Evolutionary conservation across 2,113 vertebrate species (phyloP), one percentile per base, ranked within the genome.

Genomic region (Eudyptes chrysolophus): DNA sequence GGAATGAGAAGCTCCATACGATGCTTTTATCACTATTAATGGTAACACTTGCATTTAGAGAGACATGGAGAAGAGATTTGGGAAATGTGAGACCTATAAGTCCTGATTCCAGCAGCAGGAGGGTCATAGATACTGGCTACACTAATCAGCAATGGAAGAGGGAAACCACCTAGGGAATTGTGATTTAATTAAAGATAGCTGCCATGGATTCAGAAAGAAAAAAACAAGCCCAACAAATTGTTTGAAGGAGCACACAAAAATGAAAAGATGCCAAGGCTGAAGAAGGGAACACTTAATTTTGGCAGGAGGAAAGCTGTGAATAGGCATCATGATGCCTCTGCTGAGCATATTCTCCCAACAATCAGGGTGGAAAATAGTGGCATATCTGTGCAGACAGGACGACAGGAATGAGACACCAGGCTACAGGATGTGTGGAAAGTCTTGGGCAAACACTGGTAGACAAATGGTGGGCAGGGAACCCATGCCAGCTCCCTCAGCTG

Each of bases 141-240:
- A 16, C 92, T 97, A 96, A 97, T 97, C 96, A 90, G 87, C 58
- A 87, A 26, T 55, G 82, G 94, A 96, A 87, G 84, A 92, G 82
- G 74, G 66, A 71, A 79, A 87, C 14, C 94, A 95, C 91, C 92
- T 66, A 94, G 77, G 68, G 96, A 97, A 90, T 13, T 66, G 81
- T 3, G 94, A 98, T 97, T 98, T 97, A 98, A 98, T 98, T 98
- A 97, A 97, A 86, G 80, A 96, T 95, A 96, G 74, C 94, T 79
- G 76, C 54, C 77, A 58, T 34, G 54, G n/a, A 83, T 90, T 92
- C 40, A 51, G 64, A 42, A 82, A 60, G 32, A 19, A 65, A 64
- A 64, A 30, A n/a, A 20, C 30, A 79, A 87, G 44, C 17, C 79
- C 29, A 83, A 81, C 19, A 65, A 72, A 64, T 61, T 49, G 40